Conservation (phyloP, 2,797 vertebrate species). For the Liasis olivaceus region DNA sequence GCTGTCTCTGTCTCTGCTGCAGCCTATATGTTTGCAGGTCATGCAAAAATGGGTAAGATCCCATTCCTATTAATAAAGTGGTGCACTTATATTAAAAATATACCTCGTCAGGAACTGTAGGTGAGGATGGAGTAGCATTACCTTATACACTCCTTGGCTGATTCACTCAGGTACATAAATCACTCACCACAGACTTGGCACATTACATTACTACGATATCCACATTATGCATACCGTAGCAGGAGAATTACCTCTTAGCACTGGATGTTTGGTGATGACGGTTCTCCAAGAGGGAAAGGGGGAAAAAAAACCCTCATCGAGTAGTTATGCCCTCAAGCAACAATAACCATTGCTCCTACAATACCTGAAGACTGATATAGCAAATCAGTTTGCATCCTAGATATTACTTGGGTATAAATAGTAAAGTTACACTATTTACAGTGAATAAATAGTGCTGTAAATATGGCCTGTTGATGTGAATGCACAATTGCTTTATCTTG, state of each 20-base stretch:
- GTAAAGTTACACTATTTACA: not conserved
- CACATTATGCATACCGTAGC: not conserved
- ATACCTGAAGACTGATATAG: not conserved
- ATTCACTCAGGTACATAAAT: not conserved
- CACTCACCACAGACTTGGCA: not conserved
- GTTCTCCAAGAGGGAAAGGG: not conserved
- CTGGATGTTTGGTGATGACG: not conserved
- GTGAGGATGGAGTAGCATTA: not conserved
- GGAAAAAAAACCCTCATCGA: not conserved
- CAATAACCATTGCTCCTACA: not conserved
- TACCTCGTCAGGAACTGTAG: not conserved
- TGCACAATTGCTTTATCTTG: no score
- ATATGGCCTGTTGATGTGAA: not conserved
- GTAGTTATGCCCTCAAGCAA: not conserved
- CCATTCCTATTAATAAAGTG: not conserved
- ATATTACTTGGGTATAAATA: not conserved
- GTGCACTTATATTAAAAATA: not conserved
- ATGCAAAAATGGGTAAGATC: not conserved
- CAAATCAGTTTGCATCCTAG: not conserved
- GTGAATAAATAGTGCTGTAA: not conserved
- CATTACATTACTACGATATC: not conserved
- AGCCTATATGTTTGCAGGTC: not conserved
- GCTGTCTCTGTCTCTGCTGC: not conserved
- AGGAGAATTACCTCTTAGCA: not conserved
- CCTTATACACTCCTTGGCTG: not conserved